Base-by-base conservation (phyloP, 2,797 vertebrate genomes). In the Aldrovandia affinis region DNA sequence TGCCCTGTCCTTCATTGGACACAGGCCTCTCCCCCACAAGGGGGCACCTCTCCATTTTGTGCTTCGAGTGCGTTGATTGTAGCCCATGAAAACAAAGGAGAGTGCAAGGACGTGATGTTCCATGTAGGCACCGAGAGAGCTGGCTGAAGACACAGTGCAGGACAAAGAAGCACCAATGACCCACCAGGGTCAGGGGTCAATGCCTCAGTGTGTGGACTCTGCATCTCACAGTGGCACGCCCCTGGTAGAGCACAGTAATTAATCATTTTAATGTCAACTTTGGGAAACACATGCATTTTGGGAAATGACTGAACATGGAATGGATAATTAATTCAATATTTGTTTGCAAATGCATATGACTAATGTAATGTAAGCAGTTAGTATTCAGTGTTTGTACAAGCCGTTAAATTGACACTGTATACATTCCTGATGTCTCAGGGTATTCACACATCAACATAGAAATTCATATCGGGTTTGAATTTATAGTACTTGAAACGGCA, bases 401-500 rank as follows among this genome's bases (percentile, higher is more conserved):
- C 73, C n/a, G 39, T 47, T 77, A 77, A 77, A 77, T 77, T 77
- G 47, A 47, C n/a, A 42, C 36, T 73, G 68, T 8, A 77, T 9
- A 8, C 5, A 25, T 77, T 77, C 73, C 68, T 18, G 33, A 73
- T 73, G 15, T 36, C 36, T 42, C 36, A 39, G 33, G 68, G 68
- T 33, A 73, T 39, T 42, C 36, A 39, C 33, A 42, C 22, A 14
- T 73, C 36, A 73, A 73, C 15, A 73, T n/a, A 42, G 6, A 42
- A 6, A 42, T 75, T 42, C 70, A 75, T 7, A 44, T 44, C 57
- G 22, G 65, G 30, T 18, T 39, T 42, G 3, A 42, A 73, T 39
- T 39, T 73, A 20, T 39, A 73, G 36, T 68, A 68, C n/a, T 50
- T 2, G 6, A 50, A 50, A 50, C 6, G 12, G 5, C 22, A 2